Evolutionary conservation across 2,113 vertebrate genomes (phyloP).

Genomic region (Rhea americana): DNA sequence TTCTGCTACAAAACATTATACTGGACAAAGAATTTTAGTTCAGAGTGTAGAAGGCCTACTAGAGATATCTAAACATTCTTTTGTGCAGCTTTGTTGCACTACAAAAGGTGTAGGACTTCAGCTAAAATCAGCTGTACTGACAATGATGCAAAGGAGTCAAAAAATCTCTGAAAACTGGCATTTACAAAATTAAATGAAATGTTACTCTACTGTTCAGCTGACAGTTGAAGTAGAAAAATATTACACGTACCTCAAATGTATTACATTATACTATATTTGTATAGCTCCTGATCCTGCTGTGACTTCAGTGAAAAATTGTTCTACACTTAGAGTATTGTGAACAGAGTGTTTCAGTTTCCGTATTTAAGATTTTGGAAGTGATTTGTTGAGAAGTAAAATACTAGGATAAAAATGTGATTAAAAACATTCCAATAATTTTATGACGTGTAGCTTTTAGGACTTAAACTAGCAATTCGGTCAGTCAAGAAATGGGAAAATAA

Average conservation of each 20-base stretch:
- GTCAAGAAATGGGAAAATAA: background rate
- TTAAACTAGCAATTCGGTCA: background rate
- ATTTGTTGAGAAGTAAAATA: background rate
- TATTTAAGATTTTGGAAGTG: background rate
- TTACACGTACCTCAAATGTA: background rate
- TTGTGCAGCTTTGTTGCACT: background rate
- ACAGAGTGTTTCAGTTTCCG: background rate
- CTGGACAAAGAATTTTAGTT: background rate
- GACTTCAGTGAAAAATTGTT: background rate
- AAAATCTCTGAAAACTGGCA: background rate
- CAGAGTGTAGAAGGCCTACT: background rate
- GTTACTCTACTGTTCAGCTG: background rate
- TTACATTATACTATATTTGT: background rate
- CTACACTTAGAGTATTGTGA: rapidly evolving
- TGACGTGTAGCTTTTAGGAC: background rate
- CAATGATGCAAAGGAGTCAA: background rate
- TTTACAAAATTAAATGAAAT: background rate
- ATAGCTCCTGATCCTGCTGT: background rate
- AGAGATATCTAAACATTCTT: background rate
- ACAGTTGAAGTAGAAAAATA: background rate
- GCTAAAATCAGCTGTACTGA: background rate
- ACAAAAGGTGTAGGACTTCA: background rate
- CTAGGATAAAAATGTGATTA: background rate
- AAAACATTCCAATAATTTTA: background rate
- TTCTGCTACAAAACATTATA: background rate